A percentile compares a stretch with the other conserved stretches of the same genome.
phyloP scores from a whole-genome alignment of 35 echinoderm and acorn worm genomes.

The Anneissia japonica region DNA sequence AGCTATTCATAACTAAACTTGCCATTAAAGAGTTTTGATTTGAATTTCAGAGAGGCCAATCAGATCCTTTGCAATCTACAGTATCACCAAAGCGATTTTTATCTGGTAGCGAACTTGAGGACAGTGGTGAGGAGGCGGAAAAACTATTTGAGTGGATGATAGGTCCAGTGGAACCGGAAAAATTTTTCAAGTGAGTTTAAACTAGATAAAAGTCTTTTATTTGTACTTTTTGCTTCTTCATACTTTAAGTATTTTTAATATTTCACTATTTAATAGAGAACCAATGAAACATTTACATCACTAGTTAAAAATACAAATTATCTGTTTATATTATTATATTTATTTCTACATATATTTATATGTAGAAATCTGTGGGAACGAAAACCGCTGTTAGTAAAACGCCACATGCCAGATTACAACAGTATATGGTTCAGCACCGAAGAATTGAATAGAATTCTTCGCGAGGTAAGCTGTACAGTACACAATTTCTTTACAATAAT shows the following conservation, averaged over 20 bases:
- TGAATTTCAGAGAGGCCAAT: too few species aligned
- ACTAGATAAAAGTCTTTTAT: too few species aligned
- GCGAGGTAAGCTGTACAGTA: constrained; percentile 39
- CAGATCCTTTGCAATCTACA: background rate
- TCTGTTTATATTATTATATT: background rate
- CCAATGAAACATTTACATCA: background rate
- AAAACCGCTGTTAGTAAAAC: constrained; percentile 75
- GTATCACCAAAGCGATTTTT: background rate
- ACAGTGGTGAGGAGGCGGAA: constrained; percentile 39
- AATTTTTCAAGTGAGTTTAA: constrained; percentile 87
- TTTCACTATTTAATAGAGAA: background rate
- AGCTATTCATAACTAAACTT: too few species aligned
- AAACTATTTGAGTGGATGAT: constrained; percentile 86
- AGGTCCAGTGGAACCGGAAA: constrained; percentile 51
- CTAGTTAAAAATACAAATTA: background rate
- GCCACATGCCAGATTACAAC: constrained; percentile 70
- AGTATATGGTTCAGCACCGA: constrained; percentile 68
- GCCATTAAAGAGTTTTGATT: too few species aligned
- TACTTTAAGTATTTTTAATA: background rate
- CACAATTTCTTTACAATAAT: background rate
- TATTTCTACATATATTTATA: background rate
- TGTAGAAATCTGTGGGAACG: constrained; percentile 80
- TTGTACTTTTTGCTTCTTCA: background rate
- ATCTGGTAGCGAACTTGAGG: background rate
- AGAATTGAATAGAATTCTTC: constrained; percentile 68